Percentiles rank a stretch among this genome's conserved stretches.
Conservation (phyloP, 2,888 invertebrate species). For the Agrypnus murinus region DNA sequence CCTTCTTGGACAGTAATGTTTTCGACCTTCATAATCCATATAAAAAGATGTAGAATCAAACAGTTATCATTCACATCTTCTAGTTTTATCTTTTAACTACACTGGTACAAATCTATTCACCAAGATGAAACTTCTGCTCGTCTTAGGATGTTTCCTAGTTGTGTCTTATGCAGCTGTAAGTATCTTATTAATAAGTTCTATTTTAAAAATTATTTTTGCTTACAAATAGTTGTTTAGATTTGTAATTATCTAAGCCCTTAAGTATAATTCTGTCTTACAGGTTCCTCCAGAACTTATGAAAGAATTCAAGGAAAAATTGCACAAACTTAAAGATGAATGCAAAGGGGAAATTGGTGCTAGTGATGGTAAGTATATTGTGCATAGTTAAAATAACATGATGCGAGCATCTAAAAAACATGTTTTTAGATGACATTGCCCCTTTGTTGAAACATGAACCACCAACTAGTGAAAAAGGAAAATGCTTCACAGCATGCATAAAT, state of each 20-base stretch:
- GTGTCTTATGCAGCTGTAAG: constrained; percentile 24
- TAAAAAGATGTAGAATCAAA: neutral
- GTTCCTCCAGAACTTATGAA: constrained; percentile 21
- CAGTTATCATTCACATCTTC: too few species aligned
- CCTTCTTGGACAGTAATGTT: neutral
- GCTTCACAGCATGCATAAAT: constrained; percentile 72
- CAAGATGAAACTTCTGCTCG: constrained; percentile 7
- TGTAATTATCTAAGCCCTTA: too few species aligned
- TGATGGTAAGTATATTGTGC: constrained; percentile 22
- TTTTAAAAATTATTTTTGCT: too few species aligned
- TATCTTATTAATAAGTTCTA: too few species aligned
- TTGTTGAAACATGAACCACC: constrained; percentile 69
- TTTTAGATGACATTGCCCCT: constrained; percentile 55
- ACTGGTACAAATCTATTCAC: neutral
- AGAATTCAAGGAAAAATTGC: constrained; percentile 3
- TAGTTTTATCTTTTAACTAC: neutral
- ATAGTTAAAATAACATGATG: too few species aligned
- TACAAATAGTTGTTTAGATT: too few species aligned
- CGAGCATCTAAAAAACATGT: neutral
- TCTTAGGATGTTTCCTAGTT: neutral
- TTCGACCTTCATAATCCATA: constrained; percentile 18
- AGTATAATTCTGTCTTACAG: neutral
- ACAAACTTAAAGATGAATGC: constrained; percentile 24
- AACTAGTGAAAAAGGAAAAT: constrained; percentile 67
- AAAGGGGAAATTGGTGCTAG: constrained; percentile 22